Conservation (phyloP, 2,888 invertebrate genomes). For the Meta bourneti region DNA sequence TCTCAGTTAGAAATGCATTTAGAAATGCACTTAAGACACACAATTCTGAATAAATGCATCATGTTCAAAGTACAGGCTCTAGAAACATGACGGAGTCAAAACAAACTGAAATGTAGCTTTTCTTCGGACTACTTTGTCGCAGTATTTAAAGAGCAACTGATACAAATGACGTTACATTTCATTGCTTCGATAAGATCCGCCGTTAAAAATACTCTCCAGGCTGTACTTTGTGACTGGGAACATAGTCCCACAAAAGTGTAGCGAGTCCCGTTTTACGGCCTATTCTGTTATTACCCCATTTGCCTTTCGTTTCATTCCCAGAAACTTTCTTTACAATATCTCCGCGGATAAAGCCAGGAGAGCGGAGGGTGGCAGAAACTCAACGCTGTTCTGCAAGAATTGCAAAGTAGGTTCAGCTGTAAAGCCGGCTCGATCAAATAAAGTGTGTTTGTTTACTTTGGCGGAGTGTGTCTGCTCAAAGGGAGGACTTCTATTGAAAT, state of each 20-base stretch:
- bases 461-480: neutral
- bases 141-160: no score
- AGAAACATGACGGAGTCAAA: no score
- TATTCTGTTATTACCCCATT: constrained; percentile 22
- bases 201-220: no score
- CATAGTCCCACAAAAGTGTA: neutral
- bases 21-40: no score
- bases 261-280: neutral
- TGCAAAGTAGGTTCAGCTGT: constrained; percentile 2
- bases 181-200: no score
- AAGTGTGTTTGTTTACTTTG: constrained; percentile 22
- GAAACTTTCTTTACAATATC: neutral
- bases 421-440: constrained; percentile 30
- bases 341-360: neutral
- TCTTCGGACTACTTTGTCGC: no score
- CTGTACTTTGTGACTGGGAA: neutral
- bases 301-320: constrained; percentile 14
- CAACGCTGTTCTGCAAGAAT: neutral
- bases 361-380: neutral
- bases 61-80: no score
- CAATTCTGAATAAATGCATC: no score
- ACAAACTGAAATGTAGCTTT: no score
- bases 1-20: no score
- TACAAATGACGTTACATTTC: no score
- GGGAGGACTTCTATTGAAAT: neutral